These are phyloP conservation scores for Cydia fagiglandana DNA, from an alignment of 1,140 invertebrate genomes.

Conservation along the genomic window DNA sequence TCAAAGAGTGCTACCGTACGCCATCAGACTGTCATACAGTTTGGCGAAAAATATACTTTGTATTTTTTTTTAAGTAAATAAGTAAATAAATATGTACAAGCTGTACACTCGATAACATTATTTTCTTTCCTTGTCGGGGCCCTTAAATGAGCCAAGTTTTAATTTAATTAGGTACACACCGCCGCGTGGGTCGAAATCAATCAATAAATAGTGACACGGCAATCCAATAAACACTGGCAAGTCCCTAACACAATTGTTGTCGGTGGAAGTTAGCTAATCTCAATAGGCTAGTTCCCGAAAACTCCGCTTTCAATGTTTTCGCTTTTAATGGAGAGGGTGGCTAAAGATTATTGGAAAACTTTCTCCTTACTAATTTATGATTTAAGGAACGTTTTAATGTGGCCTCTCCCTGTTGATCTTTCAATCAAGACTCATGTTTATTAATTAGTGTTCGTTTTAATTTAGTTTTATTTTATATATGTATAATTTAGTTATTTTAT, in stretches of 20 bases:
- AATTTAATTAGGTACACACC: not conserved
- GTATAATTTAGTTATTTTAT: no score
- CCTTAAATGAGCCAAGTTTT: not conserved
- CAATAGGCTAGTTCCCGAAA: slow-evolving; percentile 45
- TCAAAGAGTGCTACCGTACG: no score
- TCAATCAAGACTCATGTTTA: no score
- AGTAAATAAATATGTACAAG: no score
- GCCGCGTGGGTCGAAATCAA: not conserved
- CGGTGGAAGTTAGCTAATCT: slow-evolving; percentile 45
- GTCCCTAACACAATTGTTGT: slow-evolving; percentile 46
- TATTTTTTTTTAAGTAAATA: no score
- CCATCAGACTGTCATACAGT: no score
- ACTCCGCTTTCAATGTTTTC: slow-evolving; percentile 44
- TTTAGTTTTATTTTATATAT: no score
- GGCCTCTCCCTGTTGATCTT: no score
- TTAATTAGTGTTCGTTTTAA: no score
- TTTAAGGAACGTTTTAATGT: no score
- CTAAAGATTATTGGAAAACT: slow-evolving; percentile 52
- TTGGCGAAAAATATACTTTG: no score
- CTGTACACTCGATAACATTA: not conserved
- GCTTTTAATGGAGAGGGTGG: slow-evolving; percentile 41
- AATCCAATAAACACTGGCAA: slow-evolving; percentile 48
- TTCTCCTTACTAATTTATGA: slow-evolving; percentile 32
- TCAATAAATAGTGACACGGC: slow-evolving; percentile 41
- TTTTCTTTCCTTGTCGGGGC: not conserved